phyloP scores from a whole-genome alignment of 2,888 invertebrate genomes.

The Platycnemis pennipes region DNA sequence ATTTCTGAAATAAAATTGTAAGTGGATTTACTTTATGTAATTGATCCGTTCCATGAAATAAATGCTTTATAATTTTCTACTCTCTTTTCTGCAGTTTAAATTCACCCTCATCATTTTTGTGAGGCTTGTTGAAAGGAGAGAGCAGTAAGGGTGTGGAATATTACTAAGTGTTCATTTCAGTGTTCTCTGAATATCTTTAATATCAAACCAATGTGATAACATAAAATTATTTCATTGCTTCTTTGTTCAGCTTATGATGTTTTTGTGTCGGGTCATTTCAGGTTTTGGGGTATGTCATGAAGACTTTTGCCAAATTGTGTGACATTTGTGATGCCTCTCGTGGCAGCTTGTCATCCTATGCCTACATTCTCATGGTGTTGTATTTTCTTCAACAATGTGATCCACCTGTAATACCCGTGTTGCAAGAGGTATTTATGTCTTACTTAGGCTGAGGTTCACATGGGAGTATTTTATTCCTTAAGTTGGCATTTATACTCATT shows the following conservation, averaged over 20 bases:
- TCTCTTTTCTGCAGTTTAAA: too few relatives aligned
- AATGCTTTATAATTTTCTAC: too few relatives aligned
- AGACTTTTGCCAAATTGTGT: slow-evolving; percentile 82
- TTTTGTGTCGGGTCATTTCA: slow-evolving; percentile 72
- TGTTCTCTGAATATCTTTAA: too few relatives aligned
- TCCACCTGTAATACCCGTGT: slow-evolving; percentile 82
- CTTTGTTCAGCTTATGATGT: background rate
- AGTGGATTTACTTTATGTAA: too few relatives aligned
- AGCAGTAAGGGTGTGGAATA: too few relatives aligned
- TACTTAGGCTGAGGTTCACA: background rate
- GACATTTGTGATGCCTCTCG: slow-evolving; percentile 83
- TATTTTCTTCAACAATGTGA: slow-evolving; percentile 81
- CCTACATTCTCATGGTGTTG: slow-evolving; percentile 82
- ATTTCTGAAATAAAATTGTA: too few relatives aligned
- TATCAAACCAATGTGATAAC: too few relatives aligned
- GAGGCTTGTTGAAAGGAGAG: too few relatives aligned
- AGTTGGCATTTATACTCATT: background rate
- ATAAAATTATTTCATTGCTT: too few relatives aligned
- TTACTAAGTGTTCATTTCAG: too few relatives aligned
- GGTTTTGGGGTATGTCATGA: slow-evolving; percentile 80
- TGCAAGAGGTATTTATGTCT: slow-evolving; percentile 80
- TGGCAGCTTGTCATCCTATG: slow-evolving; percentile 83
- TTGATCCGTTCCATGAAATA: too few relatives aligned
- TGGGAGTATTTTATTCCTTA: background rate
- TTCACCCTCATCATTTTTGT: too few relatives aligned